phyloP scores from a whole-genome alignment of 37 sponge, comb jelly and placozoan species.

The Agelas oroides region DNA sequence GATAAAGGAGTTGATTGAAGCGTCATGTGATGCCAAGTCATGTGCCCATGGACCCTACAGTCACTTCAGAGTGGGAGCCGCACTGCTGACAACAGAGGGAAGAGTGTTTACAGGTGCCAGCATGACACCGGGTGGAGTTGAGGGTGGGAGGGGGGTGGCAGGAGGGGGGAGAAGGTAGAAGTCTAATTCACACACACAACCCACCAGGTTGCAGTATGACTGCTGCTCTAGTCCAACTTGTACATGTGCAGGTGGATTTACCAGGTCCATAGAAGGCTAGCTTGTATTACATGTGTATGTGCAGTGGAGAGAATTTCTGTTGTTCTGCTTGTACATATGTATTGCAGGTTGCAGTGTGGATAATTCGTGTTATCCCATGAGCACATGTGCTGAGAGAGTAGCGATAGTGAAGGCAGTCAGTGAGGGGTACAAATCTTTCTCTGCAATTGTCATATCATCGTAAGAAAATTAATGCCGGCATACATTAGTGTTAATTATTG shows the following conservation, averaged over 20 bases:
- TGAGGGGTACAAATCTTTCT: constrained; percentile 75
- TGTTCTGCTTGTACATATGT: no score
- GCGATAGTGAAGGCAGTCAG: constrained; percentile 95
- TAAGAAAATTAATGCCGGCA: no score
- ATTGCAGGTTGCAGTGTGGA: constrained; percentile 98
- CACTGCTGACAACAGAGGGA: constrained; percentile 70
- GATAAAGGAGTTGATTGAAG: constrained; percentile 48
- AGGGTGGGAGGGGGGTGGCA: no score
- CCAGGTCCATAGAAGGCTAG: no score
- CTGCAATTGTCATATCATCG: constrained; percentile 83
- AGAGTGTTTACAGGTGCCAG: constrained; percentile 58
- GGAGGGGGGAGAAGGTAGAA: no score
- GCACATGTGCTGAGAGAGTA: constrained; percentile 87
- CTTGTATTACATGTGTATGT: no score
- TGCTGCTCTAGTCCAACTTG: no score
- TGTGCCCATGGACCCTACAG: constrained; percentile 88
- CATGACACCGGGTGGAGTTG: background rate
- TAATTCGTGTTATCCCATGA: constrained; percentile 81
- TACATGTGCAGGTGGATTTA: no score
- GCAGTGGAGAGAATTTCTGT: no score
- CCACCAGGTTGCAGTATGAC: no score
- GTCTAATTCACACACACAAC: no score
- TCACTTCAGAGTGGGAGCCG: constrained; percentile 90
- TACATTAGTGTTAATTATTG: no score
- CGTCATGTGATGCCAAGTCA: constrained; percentile 49